Evolutionary conservation across 2,888 invertebrate species (phyloP).

Genomic region (Tipula unca): DNA sequence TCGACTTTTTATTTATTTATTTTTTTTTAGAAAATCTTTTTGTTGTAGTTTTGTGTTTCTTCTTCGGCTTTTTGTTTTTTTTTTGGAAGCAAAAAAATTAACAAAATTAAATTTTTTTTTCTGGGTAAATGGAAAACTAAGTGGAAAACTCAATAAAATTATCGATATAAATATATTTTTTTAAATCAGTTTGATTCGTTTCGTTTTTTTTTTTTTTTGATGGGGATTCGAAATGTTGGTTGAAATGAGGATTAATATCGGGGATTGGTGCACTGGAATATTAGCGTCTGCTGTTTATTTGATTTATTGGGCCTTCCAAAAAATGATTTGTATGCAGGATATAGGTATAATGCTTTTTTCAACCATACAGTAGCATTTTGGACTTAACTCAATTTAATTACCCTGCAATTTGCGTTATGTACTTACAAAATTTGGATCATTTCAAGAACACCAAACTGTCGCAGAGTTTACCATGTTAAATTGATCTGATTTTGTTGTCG

Average conservation of each 20-base stretch:
- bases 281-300: no score
- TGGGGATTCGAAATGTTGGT: background rate
- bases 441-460: no score
- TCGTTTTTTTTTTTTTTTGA: background rate
- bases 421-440: no score
- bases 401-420: no score
- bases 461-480: no score
- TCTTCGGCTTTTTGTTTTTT: background rate
- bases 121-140: background rate
- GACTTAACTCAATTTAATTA: no score
- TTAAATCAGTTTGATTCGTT: background rate
- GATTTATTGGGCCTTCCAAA: no score
- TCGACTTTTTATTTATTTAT: background rate
- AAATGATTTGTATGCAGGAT: no score
- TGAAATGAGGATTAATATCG: background rate
- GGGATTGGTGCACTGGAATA: no score
- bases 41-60: background rate
- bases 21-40: background rate
- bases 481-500: no score
- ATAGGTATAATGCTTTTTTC: no score
- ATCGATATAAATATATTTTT: background rate
- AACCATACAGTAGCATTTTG: no score
- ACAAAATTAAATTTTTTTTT: background rate
- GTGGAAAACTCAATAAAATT: conserved; percentile 8
- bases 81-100: background rate